Conservation (phyloP, 2,797 vertebrate genomes). For the Chelon auratus region DNA sequence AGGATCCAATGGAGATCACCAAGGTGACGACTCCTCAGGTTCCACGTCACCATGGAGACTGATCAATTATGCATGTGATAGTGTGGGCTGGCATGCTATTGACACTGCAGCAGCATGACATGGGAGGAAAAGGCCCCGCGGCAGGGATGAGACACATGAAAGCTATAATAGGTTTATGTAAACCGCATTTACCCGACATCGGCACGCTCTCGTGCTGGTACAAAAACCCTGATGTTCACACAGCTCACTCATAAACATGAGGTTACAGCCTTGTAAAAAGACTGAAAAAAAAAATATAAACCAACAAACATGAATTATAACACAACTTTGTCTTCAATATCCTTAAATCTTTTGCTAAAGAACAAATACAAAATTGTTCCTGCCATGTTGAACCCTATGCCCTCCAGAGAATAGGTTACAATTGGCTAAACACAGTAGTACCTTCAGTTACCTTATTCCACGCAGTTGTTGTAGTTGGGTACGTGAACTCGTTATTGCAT, state of each 20-base stretch:
- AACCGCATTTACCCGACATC: slow-evolving; percentile 42
- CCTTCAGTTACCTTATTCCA: background rate
- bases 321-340: background rate
- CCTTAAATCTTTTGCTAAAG: background rate
- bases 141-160: slow-evolving; percentile 29
- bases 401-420: background rate
- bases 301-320: background rate
- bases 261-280: background rate
- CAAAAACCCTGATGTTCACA: slow-evolving; percentile 9
- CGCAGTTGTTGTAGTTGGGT: background rate
- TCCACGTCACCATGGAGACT: slow-evolving; percentile 25
- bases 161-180: slow-evolving; percentile 55
- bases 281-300: background rate
- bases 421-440: too few species aligned
- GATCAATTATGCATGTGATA: slow-evolving; percentile 53
- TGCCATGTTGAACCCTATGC: background rate
- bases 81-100: slow-evolving; percentile 31
- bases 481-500: too few species aligned
- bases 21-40: slow-evolving; percentile 13
- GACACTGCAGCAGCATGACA: slow-evolving; percentile 41
- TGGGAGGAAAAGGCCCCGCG: slow-evolving; percentile 39
- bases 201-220: slow-evolving; percentile 2
- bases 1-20: slow-evolving; percentile 4
- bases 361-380: too few species aligned
- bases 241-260: background rate